Evolutionary conservation across 1,140 invertebrate species (phyloP).

Genomic region (Mactra quadrangularis): DNA sequence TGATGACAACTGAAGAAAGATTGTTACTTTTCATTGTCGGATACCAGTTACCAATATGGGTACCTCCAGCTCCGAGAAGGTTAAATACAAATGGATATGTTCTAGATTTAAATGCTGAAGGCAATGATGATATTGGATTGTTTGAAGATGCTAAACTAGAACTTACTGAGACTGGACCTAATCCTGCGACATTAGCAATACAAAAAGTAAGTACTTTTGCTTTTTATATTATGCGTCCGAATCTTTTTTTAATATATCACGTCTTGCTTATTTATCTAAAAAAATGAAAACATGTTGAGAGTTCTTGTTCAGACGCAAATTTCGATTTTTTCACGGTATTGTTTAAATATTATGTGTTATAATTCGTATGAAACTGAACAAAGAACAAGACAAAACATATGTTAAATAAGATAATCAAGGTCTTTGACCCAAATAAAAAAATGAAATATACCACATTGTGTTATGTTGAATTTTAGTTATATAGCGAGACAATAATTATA

Average conservation of each 20-base stretch:
- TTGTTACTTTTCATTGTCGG: no score
- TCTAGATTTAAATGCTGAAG: slow-evolving; percentile 21
- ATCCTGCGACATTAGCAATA: slow-evolving; percentile 50
- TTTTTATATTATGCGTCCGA: neutral
- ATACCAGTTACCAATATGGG: slow-evolving; percentile 39
- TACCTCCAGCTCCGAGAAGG: slow-evolving; percentile 23
- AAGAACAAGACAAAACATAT: no score
- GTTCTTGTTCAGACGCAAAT: neutral
- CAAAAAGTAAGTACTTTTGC: slow-evolving; percentile 15
- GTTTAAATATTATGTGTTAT: no score
- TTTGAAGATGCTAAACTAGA: neutral
- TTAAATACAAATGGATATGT: slow-evolving; percentile 12
- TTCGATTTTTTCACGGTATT: neutral
- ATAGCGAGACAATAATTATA: no score
- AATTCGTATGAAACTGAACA: no score
- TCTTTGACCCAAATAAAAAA: no score
- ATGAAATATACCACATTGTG: no score
- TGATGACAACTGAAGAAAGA: no score
- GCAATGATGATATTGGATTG: slow-evolving; percentile 10
- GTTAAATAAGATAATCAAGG: no score
- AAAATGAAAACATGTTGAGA: neutral
- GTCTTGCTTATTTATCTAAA: neutral
- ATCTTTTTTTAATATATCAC: neutral
- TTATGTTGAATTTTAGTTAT: no score
- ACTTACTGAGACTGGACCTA: neutral